Conservation (phyloP, 2,113 vertebrate genomes). For the Callaeas wilsoni region DNA sequence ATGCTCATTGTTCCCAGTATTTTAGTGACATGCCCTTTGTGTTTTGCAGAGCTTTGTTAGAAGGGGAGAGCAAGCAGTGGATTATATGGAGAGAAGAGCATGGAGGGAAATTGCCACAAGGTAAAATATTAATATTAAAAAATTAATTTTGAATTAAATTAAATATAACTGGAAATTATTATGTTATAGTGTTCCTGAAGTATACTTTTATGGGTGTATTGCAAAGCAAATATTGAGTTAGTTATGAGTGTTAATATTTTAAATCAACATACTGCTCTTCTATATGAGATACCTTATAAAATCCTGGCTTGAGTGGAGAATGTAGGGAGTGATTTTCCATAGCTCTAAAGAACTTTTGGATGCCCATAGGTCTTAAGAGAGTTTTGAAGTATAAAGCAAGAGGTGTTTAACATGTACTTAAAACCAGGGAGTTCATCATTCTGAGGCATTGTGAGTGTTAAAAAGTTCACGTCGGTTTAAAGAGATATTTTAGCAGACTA, state of each 20-base stretch:
- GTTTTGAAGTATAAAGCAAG: not conserved
- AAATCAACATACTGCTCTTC: not conserved
- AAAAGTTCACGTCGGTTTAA: not conserved
- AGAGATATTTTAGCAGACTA: constrained; percentile 2
- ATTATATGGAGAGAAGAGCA: constrained; percentile 69
- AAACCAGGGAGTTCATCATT: not conserved
- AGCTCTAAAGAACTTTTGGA: not conserved
- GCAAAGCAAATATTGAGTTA: not conserved
- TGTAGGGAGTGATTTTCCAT: not conserved
- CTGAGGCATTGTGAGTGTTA: not conserved
- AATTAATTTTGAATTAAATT: not conserved
- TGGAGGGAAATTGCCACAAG: constrained; percentile 71
- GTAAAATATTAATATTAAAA: constrained; percentile 54
- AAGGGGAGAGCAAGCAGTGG: constrained; percentile 81
- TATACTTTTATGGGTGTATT: not conserved
- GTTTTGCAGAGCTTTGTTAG: constrained; percentile 84
- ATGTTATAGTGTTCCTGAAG: not conserved
- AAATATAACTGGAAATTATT: not conserved
- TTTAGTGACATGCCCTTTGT: not conserved
- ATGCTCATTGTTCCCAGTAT: not conserved
- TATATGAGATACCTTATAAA: not conserved
- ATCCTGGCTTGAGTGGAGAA: not conserved
- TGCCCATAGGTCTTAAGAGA: not conserved
- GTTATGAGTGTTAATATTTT: not conserved
- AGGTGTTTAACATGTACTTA: not conserved